Evolutionary conservation across 1,140 invertebrate genomes (phyloP).

Genomic region (Nymphalis io): DNA sequence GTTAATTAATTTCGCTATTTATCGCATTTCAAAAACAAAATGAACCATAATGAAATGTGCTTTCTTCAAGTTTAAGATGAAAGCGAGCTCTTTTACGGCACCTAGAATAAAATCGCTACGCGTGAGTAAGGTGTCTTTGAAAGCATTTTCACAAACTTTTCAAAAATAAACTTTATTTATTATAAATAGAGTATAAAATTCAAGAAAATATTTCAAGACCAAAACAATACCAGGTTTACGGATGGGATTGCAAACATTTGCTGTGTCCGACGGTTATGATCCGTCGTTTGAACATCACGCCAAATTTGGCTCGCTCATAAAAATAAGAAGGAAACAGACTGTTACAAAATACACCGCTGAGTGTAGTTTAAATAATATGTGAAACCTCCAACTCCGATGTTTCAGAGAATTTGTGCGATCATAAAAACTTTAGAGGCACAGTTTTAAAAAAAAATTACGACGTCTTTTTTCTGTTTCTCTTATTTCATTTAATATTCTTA

Average conservation of each 20-base stretch:
- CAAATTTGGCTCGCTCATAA: slow-evolving; percentile 71
- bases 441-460: slow-evolving; percentile 4
- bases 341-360: slow-evolving; percentile 56
- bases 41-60: slow-evolving; percentile 57
- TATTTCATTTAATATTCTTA: neutral
- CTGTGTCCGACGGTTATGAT: slow-evolving; percentile 71
- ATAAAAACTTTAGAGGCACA: slow-evolving; percentile 7
- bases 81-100: slow-evolving; percentile 53
- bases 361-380: slow-evolving; percentile 47
- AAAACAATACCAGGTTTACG: slow-evolving; percentile 59
- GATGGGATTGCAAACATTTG: slow-evolving; percentile 64
- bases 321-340: slow-evolving; percentile 69
- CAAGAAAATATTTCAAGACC: slow-evolving; percentile 23
- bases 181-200: slow-evolving; percentile 31
- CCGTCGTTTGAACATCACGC: slow-evolving; percentile 68
- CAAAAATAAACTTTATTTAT: slow-evolving; percentile 29
- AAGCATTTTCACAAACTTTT: slow-evolving; percentile 12
- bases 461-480: neutral
- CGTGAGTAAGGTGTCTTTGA: slow-evolving; percentile 40
- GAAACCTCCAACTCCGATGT: slow-evolving; percentile 17
- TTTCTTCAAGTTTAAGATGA: slow-evolving; percentile 48
- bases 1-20: slow-evolving; percentile 3
- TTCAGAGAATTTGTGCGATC: slow-evolving; percentile 13
- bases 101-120: slow-evolving; percentile 59
- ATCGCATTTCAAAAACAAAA: slow-evolving; percentile 28